Evolutionary conservation across 1,140 invertebrate genomes (phyloP).

Genomic region (Drosophila funebris): DNA sequence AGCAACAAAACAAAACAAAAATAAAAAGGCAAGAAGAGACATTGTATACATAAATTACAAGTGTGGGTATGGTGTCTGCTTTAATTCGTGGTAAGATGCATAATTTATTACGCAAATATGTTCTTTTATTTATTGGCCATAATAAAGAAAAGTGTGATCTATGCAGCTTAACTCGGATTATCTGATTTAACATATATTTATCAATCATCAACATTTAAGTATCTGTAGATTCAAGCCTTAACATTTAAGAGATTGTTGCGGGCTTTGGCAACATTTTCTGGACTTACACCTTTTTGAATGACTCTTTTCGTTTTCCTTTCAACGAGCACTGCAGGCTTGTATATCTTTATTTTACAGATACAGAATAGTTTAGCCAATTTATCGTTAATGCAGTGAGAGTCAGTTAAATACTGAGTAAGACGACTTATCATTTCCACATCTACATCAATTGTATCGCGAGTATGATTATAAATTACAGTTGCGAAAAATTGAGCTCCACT

Average conservation of each 20-base stretch:
- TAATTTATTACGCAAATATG: neutral
- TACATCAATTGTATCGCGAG: slow-evolving; percentile 46
- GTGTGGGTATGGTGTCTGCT: neutral
- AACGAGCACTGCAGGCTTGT: neutral
- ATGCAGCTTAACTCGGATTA: neutral
- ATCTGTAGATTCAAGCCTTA: neutral
- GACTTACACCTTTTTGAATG: neutral
- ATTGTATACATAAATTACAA: neutral
- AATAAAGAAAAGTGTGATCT: neutral
- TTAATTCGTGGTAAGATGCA: neutral
- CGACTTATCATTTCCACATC: slow-evolving; percentile 85
- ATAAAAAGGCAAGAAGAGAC: neutral
- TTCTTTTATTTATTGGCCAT: neutral
- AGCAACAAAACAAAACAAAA: slow-evolving; percentile 7
- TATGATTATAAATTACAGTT: slow-evolving; percentile 84
- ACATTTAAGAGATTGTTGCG: too few relatives aligned
- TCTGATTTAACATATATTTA: slow-evolving; percentile 7
- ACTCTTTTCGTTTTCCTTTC: neutral
- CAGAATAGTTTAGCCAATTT: slow-evolving; percentile 85
- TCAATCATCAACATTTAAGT: neutral
- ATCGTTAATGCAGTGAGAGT: slow-evolving; percentile 84
- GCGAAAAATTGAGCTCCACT: slow-evolving; percentile 85
- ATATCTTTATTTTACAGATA: slow-evolving; percentile 31
- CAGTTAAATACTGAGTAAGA: slow-evolving; percentile 85
- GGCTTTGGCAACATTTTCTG: too few relatives aligned